Conservation (phyloP, 2,113 vertebrate species). For the Myotis lucifugus region DNA sequence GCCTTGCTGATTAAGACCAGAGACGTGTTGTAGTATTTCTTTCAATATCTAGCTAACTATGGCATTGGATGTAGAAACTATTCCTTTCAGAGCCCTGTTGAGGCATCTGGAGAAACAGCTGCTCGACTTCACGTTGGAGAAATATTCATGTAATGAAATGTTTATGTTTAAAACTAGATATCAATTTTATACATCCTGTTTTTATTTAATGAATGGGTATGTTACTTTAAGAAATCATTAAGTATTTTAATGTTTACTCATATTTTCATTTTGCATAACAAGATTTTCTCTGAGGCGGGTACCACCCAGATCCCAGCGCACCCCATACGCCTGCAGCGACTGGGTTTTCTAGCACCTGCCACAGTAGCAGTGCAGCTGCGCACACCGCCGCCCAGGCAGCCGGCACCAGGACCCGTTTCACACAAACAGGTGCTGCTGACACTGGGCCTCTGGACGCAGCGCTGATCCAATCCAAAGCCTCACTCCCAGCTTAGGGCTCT, state of each 20-base stretch:
- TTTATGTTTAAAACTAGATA: conserved; percentile 65
- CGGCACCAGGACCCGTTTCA: background rate
- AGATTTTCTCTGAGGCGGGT: conserved; percentile 18
- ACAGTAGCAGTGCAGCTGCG: conserved; percentile 36
- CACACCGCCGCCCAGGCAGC: fast-evolving
- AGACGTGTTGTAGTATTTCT: conserved; percentile 53
- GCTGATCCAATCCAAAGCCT: background rate
- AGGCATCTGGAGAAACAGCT: conserved; percentile 84
- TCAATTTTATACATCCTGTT: conserved; percentile 62
- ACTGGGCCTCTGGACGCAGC: background rate
- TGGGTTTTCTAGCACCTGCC: conserved; percentile 64
- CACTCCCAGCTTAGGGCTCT: background rate
- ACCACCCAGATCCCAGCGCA: background rate
- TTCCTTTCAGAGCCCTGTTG: conserved; percentile 69
- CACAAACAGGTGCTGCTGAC: conserved; percentile 18
- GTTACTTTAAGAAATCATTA: conserved; percentile 68
- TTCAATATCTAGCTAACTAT: conserved; percentile 55
- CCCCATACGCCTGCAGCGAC: background rate
- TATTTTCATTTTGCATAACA: conserved; percentile 68
- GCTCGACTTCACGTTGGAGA: conserved; percentile 70
- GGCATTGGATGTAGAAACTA: conserved; percentile 57
- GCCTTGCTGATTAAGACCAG: conserved; percentile 64
- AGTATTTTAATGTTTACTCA: conserved; percentile 69
- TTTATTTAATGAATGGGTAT: conserved; percentile 55
- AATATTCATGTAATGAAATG: conserved; percentile 68